Percentiles rank a stretch among this genome's conserved stretches.
Conservation (phyloP, 1,140 invertebrate genomes). For the Hycleus cichorii region DNA sequence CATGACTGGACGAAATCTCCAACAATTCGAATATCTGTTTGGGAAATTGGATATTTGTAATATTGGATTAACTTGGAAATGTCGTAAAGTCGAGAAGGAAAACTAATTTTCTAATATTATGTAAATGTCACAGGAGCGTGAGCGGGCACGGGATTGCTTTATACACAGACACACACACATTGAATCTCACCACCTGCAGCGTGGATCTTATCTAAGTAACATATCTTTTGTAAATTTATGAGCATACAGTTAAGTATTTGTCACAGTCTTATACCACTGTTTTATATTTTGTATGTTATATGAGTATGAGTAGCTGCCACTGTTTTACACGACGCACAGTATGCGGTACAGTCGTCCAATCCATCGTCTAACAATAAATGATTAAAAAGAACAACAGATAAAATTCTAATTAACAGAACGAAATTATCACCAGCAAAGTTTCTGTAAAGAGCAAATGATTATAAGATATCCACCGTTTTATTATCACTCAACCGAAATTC, state of each 20-base stretch:
- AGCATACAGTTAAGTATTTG: slow-evolving; percentile 34
- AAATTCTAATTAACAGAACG: too few species aligned
- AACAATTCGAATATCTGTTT: too few species aligned
- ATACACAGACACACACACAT: neutral
- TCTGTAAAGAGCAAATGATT: too few species aligned
- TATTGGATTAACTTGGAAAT: too few species aligned
- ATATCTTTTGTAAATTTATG: slow-evolving; percentile 34
- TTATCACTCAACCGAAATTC: too few species aligned
- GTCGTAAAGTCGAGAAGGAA: too few species aligned
- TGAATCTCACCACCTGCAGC: slow-evolving; percentile 24
- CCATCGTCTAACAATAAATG: neutral
- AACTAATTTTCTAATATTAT: neutral
- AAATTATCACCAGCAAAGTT: too few species aligned
- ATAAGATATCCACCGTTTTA: too few species aligned
- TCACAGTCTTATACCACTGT: slow-evolving; percentile 34
- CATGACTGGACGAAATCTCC: too few species aligned
- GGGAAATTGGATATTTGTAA: too few species aligned
- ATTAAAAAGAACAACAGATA: too few species aligned
- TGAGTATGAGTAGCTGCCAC: slow-evolving; percentile 35
- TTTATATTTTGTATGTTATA: slow-evolving; percentile 27
- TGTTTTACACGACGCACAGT: slow-evolving; percentile 32
- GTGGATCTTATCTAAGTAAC: slow-evolving; percentile 27
- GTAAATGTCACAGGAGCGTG: slow-evolving; percentile 4
- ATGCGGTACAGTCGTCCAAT: slow-evolving; percentile 26
- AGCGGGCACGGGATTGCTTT: slow-evolving; percentile 14